Evolutionary conservation across 2,888 invertebrate species (phyloP).

Genomic region (Caenorhabditis sp.): DNA sequence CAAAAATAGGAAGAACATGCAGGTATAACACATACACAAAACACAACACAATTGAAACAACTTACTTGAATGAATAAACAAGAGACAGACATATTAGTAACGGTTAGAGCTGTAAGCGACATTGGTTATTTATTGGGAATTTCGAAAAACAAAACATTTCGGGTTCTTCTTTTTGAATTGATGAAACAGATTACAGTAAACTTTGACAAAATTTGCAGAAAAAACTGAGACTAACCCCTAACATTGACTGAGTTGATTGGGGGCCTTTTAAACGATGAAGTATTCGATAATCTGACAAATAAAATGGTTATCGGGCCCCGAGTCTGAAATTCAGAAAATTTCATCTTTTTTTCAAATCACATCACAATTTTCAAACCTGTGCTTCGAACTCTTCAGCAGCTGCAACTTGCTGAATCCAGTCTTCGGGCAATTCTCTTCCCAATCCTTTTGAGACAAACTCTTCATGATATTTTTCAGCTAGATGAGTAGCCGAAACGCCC

Average conservation of each 20-base stretch:
- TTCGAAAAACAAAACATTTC: too few relatives aligned
- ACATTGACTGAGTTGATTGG: conserved; percentile 50
- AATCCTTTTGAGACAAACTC: conserved; percentile 55
- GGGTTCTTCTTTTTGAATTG: background rate
- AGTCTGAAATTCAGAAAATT: conserved; percentile 23
- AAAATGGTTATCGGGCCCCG: conserved; percentile 59
- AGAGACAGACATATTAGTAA: too few relatives aligned
- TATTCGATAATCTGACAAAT: conserved; percentile 55
- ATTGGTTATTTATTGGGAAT: too few relatives aligned
- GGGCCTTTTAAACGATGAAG: conserved; percentile 50
- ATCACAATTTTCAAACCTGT: conserved; percentile 15
- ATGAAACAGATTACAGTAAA: too few relatives aligned
- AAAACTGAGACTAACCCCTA: conserved; percentile 25
- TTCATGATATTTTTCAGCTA: conserved; percentile 57
- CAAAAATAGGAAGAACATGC: background rate
- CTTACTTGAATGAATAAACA: background rate
- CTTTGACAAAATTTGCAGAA: too few relatives aligned
- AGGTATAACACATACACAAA: background rate
- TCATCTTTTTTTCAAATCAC: background rate
- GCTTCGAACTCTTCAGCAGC: conserved; percentile 61
- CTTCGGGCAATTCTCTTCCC: conserved; percentile 50
- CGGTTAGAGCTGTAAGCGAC: too few relatives aligned
- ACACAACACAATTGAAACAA: background rate
- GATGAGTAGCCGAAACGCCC: conserved; percentile 55
- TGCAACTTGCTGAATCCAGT: conserved; percentile 60